Base-by-base conservation (phyloP, 53 echinoderm and acorn worm species). In the Crossaster papposus region DNA sequence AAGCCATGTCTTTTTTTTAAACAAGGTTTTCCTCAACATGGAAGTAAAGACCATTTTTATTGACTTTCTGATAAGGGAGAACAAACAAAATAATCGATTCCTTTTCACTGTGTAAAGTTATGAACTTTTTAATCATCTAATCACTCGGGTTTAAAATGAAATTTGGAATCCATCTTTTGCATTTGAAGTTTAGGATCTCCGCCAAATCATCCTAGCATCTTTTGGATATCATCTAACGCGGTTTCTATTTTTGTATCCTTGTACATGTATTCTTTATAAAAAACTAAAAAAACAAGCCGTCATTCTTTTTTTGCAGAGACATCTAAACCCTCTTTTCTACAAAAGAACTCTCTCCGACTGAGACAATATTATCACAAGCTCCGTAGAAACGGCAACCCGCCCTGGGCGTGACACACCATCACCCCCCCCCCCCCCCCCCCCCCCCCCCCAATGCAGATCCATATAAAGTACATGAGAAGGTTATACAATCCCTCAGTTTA, bases 401-500 rank as follows among this genome's bases (percentile, higher is more conserved):
- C 83, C 68, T 65, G 28, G 83, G 83, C 83, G 10, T 36, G 73
- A 52, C 85, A 72, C 64, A 54, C 29, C 85, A 85, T 72, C 72
- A 44, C 74, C 32, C 34, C n/a, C n/a, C n/a, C n/a, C n/a, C n/a
- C n/a, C n/a, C n/a, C n/a, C n/a, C n/a, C n/a, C n/a, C n/a, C n/a
- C n/a, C n/a, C n/a, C n/a, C 82, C 72, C 72, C 37, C 71, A 12
- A 73, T 32, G 64, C 22, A 72, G 22, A 20, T 85, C 85, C 85
- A 85, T 85, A 85, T 85, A 72, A 85, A 85, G 85, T 85, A 53
- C 85, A 85, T n/a, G 85, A 23, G 44, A 85, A 85, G 85, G 73
- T 72, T 85, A 85, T 71, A 85, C 85, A 85, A 85, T 71, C 72
- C 53, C 73, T 72, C 51, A 85, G 72, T 73, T 85, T 85, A 85